phyloP scores from a whole-genome alignment of 2,888 invertebrate genomes.

The Pammene aurita region DNA sequence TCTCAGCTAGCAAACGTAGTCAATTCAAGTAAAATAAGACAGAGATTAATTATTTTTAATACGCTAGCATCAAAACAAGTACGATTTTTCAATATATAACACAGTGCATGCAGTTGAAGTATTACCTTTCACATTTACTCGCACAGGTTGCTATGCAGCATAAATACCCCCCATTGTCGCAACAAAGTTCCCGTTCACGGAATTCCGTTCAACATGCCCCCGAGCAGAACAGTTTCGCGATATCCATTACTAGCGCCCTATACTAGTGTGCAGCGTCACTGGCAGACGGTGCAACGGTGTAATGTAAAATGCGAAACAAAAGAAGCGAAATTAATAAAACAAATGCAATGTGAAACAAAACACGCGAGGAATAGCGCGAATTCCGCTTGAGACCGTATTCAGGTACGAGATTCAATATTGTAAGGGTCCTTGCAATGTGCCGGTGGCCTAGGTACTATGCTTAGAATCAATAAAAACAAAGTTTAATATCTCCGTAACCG shows the following conservation, averaged over 20 bases:
- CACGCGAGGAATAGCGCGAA: slow-evolving; percentile 14
- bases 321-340: slow-evolving; percentile 15
- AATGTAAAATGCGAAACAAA: slow-evolving; percentile 30
- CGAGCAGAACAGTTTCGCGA: slow-evolving; percentile 13
- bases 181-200: slow-evolving; percentile 30
- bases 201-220: slow-evolving; percentile 30
- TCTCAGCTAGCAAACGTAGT: too few species aligned
- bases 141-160: slow-evolving; percentile 9
- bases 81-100: neutral
- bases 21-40: too few species aligned
- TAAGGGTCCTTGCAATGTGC: too few species aligned
- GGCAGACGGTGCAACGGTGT: slow-evolving; percentile 22
- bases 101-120: neutral
- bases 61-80: neutral
- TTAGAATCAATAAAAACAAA: too few species aligned
- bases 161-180: slow-evolving; percentile 25
- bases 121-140: neutral
- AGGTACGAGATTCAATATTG: neutral
- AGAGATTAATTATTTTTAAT: too few species aligned
- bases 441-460: too few species aligned
- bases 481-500: too few species aligned
- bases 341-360: slow-evolving; percentile 22
- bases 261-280: neutral
- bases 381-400: slow-evolving; percentile 6
- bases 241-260: slow-evolving; percentile 22